A percentile compares a stretch with the other conserved stretches of the same genome.
Conservation (phyloP, 2,797 vertebrate species). For the Natrix natrix region DNA sequence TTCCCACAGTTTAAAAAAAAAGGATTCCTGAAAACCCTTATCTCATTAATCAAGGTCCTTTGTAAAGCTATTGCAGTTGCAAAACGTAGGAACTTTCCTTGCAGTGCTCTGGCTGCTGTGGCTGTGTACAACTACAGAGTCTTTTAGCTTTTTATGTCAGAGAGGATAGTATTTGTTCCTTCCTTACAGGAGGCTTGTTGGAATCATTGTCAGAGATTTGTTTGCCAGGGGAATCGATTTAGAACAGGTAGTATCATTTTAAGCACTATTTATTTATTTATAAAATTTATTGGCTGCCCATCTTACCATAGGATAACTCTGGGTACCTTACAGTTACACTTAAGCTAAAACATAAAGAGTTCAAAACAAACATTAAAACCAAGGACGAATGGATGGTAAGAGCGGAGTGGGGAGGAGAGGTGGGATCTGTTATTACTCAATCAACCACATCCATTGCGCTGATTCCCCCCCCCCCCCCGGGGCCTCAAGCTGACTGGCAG, state of each 20-base stretch:
- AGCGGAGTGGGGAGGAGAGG: too few relatives aligned
- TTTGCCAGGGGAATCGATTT: background rate
- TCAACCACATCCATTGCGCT: too few relatives aligned
- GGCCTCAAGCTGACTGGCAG: too few relatives aligned
- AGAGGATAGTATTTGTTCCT: background rate
- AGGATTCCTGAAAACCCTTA: background rate
- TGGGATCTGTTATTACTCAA: too few relatives aligned
- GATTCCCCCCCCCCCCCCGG: too few relatives aligned
- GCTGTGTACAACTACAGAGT: background rate
- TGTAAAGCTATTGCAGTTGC: too few relatives aligned
- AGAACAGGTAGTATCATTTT: background rate
- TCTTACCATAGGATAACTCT: too few relatives aligned
- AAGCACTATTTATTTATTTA: background rate
- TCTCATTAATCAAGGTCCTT: background rate
- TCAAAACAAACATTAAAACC: too few relatives aligned
- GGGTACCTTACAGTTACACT: too few relatives aligned
- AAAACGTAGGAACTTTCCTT: background rate
- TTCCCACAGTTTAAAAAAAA: background rate
- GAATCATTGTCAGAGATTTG: background rate
- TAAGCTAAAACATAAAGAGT: too few relatives aligned
- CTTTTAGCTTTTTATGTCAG: background rate
- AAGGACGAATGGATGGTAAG: too few relatives aligned
- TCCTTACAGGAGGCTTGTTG: background rate
- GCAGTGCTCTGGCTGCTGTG: background rate
- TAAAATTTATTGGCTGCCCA: too few relatives aligned